These are phyloP conservation scores for Sakesphorus luctuosus DNA, from an alignment of 2,113 vertebrate species.

Conservation along the genomic window DNA sequence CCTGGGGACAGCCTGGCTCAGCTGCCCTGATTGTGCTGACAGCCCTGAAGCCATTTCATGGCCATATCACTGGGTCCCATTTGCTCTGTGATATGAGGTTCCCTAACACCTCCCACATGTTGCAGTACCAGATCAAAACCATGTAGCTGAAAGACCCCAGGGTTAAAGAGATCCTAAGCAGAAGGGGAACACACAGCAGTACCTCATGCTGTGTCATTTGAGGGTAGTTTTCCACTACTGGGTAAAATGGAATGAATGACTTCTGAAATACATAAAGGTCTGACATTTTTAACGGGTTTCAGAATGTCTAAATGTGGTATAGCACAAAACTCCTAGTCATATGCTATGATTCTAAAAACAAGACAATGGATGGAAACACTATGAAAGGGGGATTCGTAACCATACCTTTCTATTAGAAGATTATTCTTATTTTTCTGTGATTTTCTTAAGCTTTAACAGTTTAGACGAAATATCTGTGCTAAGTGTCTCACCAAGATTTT, in stretches of 20 bases:
- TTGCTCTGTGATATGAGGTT: not conserved
- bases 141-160: not conserved
- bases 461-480: not conserved
- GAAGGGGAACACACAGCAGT: not conserved
- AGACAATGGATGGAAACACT: not conserved
- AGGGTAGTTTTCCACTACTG: not conserved
- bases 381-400: not conserved
- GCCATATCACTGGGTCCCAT: not conserved
- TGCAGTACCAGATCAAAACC: not conserved
- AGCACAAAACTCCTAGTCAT: not conserved
- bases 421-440: not conserved
- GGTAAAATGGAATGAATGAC: not conserved
- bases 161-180: not conserved
- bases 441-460: not conserved
- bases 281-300: not conserved
- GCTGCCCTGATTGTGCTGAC: fast-evolving
- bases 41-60: not conserved
- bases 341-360: not conserved
- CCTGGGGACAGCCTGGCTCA: not conserved
- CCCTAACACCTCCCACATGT: not conserved
- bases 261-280: not conserved
- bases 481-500: not conserved
- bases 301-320: not conserved
- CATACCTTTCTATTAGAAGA: not conserved
- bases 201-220: not conserved